Evolutionary conservation across 2,113 vertebrate species (phyloP).

Genomic region (Orientallactaga bullata): DNA sequence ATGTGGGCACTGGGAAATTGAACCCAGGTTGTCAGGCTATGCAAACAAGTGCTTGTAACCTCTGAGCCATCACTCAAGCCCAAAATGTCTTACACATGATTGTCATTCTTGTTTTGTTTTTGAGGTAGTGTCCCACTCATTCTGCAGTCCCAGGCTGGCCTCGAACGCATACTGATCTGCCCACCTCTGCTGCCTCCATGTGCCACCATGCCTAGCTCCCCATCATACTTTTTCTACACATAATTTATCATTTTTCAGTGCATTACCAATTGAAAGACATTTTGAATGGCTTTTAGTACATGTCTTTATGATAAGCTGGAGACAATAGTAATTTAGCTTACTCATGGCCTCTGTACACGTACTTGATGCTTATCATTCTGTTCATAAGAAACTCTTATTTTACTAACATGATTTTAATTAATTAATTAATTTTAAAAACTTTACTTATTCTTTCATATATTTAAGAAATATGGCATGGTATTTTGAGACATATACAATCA

Average conservation of each 20-base stretch:
- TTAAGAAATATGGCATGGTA: background rate
- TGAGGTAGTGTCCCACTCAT: too few relatives aligned
- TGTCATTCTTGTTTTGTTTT: too few relatives aligned
- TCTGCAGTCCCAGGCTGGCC: too few relatives aligned
- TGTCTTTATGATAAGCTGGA: background rate
- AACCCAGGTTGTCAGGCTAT: too few relatives aligned
- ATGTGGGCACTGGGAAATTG: too few relatives aligned
- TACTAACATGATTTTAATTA: background rate
- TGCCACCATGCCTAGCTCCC: background rate
- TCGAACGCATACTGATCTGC: too few relatives aligned
- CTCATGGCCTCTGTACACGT: background rate
- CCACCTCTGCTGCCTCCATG: too few relatives aligned
- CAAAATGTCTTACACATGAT: too few relatives aligned
- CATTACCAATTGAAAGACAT: background rate
- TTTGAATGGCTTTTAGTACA: conserved; percentile 24
- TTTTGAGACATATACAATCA: background rate
- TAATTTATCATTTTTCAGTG: conserved; percentile 4
- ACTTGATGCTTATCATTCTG: background rate
- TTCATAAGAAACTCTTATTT: background rate
- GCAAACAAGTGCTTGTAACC: too few relatives aligned
- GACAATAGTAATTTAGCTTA: background rate
- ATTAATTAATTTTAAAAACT: background rate
- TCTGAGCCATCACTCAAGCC: too few relatives aligned
- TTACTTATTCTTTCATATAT: background rate
- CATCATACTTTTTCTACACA: background rate